Evolutionary conservation across 2,797 vertebrate species (phyloP), one percentile per base, ranked within the genome.

Genomic region (Sebastes jordani): DNA sequence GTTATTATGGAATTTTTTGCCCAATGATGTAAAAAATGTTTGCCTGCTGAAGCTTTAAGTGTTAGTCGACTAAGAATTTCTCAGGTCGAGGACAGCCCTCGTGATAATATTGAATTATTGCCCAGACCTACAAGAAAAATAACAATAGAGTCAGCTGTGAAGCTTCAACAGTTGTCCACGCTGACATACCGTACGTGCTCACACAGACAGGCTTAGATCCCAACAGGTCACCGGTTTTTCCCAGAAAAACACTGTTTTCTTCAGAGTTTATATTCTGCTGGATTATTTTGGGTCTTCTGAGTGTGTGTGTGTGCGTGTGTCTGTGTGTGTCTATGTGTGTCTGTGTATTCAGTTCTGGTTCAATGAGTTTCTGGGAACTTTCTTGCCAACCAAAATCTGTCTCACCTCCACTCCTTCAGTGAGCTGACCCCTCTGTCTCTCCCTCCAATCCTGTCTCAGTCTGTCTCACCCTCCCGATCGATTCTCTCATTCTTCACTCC

Each of bases 401-500:
- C 83, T 89, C 83, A 82, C 85, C 87, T 87, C 78, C 76, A 81
- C 83, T 83, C 80, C 79, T 81, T 82, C 76, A 75, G 80, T 55
- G 74, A 76, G 87, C 81, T 90, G 88, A 87, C 87, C 80, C 86
- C 67, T 87, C 68, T 64, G 60, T 86, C 81, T 87, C 65, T 78
- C 76, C 67, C 78, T 83, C 72, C 78, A 62, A 76, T 72, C 75
- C 75, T 56, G 69, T 83, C 80, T 77, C 38, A 63, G 32, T 78
- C 71, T 67, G 73, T 87, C 87, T 90, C 82, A 78, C 87, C 63
- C 69, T 85, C 78, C 72, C 60, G 29, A 89, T 91, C 83, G 81
- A 91, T 90, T 91, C 85, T 86, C 80, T 89, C 84, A 63, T 85
- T 90, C 83, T 88, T 83, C 71, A 79, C 77, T 87, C 77, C 60